Base-by-base conservation (phyloP, 2,888 invertebrate genomes). In the Habrosyne pyritoides region DNA sequence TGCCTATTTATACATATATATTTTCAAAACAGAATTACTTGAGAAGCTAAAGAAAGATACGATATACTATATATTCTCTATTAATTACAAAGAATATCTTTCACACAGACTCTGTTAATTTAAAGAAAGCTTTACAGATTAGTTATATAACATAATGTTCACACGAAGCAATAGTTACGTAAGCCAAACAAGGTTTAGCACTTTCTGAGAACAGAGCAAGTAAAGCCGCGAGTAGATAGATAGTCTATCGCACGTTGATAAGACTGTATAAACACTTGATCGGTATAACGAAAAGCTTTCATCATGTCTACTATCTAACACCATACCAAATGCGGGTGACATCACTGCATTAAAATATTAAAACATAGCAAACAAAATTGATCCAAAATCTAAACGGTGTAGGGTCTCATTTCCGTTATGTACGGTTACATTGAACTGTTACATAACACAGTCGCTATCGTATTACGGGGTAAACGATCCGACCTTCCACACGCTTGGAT, bases 401-500 rank as follows among this genome's bases (percentile, higher is more conserved):
- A 65, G 72, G 83, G 77, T 76, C 56, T 65, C 58, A 76, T 77
- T 80, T 66, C 75, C 69, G 73, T 75, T 76, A 75, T 64, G 64
- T 66, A 68, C 67, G 67, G 61, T 68, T 72, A 67, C 73, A 77
- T 72, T 73, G 77, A 78, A 80, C 75, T 79, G 82, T 88, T 89
- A 84, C 78, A 79, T 82, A 89, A 88, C 79, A 78, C 75, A 77
- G 81, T 75, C 70, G 79, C 80, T 87, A 88, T 90, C 79, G 77
- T 73, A 76, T 86, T 84, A 82, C 84, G 69, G 83, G 77, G 86
- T 86, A 89, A 89, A 79, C 77, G 85, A 86, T 87, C 81, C 84
- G 83, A 85, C 85, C 87, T 88, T 85, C 79, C 77, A 64, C 81
- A 86, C 87, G 87, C 88, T 83, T 75, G 80, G 78, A 59, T 79